Percentiles rank a stretch among this genome's conserved stretches.
Evolutionary conservation across 2,888 invertebrate genomes (phyloP).

Genomic region (Zeuzera pyrina): DNA sequence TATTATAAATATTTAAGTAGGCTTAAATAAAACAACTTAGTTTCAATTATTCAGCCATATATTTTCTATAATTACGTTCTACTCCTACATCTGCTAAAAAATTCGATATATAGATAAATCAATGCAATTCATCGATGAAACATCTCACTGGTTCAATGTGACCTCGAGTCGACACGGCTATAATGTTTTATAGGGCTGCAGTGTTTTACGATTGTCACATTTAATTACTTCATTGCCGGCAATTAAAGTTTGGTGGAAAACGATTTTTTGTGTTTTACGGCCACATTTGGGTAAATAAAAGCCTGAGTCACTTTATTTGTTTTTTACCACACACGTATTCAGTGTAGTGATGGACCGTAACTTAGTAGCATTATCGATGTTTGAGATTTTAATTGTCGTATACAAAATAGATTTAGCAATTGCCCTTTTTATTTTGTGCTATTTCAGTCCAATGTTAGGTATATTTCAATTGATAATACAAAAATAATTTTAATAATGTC

Average conservation of each 20-base stretch:
- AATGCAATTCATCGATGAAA: no score
- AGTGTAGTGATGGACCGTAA: conserved; percentile 35
- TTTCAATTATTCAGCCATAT: no score
- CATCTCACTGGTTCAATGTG: conserved; percentile 32
- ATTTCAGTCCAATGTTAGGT: no score
- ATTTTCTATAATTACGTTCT: no score
- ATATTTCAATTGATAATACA: no score
- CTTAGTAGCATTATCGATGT: not conserved
- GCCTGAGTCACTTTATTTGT: conserved; percentile 48
- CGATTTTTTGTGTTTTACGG: conserved; percentile 62
- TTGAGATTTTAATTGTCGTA: not conserved
- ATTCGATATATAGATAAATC: no score
- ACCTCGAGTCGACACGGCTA: conserved; percentile 39
- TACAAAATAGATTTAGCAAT: not conserved
- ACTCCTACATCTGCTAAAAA: no score
- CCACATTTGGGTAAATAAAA: conserved; percentile 69
- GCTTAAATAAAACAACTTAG: no score
- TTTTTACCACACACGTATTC: conserved; percentile 69
- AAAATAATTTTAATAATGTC: no score
- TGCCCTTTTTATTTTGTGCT: no score
- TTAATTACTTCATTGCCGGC: conserved; percentile 71
- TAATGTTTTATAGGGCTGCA: conserved; percentile 57
- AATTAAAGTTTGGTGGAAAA: conserved; percentile 68
- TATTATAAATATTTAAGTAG: no score
- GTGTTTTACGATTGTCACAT: conserved; percentile 71